These are phyloP conservation scores for Ormyrus pomaceus DNA, from an alignment of 2,888 invertebrate species.

Conservation along the genomic window DNA sequence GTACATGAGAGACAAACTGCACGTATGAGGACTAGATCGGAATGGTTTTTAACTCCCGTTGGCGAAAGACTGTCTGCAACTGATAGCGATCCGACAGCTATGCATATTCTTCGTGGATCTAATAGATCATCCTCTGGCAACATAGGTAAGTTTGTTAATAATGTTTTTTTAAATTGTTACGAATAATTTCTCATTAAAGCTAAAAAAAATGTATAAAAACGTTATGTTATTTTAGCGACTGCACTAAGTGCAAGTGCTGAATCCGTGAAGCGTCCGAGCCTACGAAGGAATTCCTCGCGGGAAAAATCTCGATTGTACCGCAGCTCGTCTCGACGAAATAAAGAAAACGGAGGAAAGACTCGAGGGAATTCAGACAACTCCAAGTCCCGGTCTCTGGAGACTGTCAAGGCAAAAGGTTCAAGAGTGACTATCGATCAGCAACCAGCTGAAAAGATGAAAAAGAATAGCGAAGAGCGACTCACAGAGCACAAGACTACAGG, in stretches of 20 bases:
- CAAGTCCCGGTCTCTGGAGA: constrained; percentile 70
- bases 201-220: too few species aligned
- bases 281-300: constrained; percentile 76
- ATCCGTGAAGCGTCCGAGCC: constrained; percentile 73
- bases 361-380: constrained; percentile 62
- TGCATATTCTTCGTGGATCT: constrained; percentile 75
- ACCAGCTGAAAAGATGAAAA: constrained; percentile 67
- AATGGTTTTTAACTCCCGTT: constrained; percentile 94
- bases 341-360: constrained; percentile 76
- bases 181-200: too few species aligned
- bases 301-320: constrained; percentile 77
- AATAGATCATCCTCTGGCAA: constrained; percentile 79
- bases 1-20: constrained; percentile 97
- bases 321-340: constrained; percentile 77
- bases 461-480: constrained; percentile 65
- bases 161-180: too few species aligned
- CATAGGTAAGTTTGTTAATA: constrained; percentile 75
- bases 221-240: constrained; percentile 59
- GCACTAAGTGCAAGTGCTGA: constrained; percentile 73
- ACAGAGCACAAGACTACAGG: constrained; percentile 57
- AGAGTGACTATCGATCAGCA: constrained; percentile 64
- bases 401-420: constrained; percentile 67
- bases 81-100: constrained; percentile 75
- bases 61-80: constrained; percentile 77
- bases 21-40: constrained; percentile 96